These are phyloP conservation scores for Coleophora deauratella DNA, from an alignment of 2,888 invertebrate genomes.

Conservation along the genomic window DNA sequence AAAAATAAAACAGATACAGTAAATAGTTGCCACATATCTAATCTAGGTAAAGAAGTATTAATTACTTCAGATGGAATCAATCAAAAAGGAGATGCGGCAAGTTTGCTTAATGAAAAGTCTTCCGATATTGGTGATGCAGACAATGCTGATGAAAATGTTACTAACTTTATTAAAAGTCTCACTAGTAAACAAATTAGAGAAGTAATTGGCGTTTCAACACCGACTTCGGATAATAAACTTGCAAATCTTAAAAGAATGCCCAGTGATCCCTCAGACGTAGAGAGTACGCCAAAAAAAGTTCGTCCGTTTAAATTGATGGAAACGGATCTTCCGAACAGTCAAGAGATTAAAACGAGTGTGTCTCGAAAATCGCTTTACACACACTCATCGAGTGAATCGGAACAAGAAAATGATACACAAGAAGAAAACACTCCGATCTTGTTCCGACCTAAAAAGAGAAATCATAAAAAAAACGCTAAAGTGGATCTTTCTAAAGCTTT, in stretches of 20 bases:
- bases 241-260: conserved; percentile 24
- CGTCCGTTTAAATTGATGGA: conserved; percentile 34
- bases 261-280: conserved; percentile 45
- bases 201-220: conserved; percentile 22
- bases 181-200: conserved; percentile 29
- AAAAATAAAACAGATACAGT: no score
- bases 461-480: conserved; percentile 28
- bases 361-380: conserved; percentile 20
- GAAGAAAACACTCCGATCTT: conserved; percentile 41
- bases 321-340: conserved; percentile 50
- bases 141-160: conserved; percentile 22
- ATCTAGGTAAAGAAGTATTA: no score
- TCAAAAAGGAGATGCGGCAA: no score
- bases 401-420: conserved; percentile 37
- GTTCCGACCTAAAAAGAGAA: conserved; percentile 30
- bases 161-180: conserved; percentile 26
- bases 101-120: no score
- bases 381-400: conserved; percentile 50
- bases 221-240: conserved; percentile 7
- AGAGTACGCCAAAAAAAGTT: conserved; percentile 46
- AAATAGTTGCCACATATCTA: no score
- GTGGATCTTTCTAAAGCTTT: conserved; percentile 43
- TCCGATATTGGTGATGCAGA: no score
- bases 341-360: conserved; percentile 48
- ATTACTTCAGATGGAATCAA: no score